A percentile compares a stretch with the other conserved stretches of the same genome.
These are phyloP conservation scores for Lasioglossum zephyrum DNA, from an alignment of 2,888 invertebrate genomes.

Conservation along the genomic window DNA sequence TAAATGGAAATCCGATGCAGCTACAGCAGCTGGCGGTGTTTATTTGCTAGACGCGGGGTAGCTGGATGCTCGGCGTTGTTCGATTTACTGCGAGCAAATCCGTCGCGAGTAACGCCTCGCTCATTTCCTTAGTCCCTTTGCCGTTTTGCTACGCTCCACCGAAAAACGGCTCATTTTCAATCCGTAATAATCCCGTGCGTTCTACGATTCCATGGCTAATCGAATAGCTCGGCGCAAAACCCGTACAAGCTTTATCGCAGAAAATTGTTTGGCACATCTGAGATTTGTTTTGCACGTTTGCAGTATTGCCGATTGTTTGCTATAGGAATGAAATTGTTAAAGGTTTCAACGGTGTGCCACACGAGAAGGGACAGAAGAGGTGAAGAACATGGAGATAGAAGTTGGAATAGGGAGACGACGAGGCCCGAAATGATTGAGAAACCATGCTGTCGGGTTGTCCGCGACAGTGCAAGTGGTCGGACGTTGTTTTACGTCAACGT, in stretches of 20 bases:
- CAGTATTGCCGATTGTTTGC: no score
- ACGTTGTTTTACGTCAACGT: slow-evolving; percentile 9
- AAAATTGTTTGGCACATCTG: no score
- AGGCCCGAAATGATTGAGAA: background rate
- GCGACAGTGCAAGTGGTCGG: background rate
- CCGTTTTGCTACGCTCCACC: background rate
- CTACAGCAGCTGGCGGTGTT: background rate
- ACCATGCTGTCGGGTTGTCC: background rate
- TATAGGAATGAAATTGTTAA: no score
- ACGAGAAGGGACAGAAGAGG: no score
- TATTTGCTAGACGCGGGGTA: background rate
- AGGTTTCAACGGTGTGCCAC: no score
- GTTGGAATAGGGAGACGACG: no score
- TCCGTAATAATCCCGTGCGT: background rate
- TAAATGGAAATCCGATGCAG: slow-evolving; percentile 9
- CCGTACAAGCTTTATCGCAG: background rate
- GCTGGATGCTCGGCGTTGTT: background rate
- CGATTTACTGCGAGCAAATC: slow-evolving; percentile 1
- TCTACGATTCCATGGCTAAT: background rate
- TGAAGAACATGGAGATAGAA: no score
- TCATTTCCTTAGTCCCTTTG: background rate
- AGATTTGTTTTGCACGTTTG: no score
- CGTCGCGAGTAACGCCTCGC: background rate
- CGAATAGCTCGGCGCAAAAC: background rate
- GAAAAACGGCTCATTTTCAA: background rate